Base-by-base conservation (phyloP, 2,888 invertebrate genomes). In the Thalpophila matura region DNA sequence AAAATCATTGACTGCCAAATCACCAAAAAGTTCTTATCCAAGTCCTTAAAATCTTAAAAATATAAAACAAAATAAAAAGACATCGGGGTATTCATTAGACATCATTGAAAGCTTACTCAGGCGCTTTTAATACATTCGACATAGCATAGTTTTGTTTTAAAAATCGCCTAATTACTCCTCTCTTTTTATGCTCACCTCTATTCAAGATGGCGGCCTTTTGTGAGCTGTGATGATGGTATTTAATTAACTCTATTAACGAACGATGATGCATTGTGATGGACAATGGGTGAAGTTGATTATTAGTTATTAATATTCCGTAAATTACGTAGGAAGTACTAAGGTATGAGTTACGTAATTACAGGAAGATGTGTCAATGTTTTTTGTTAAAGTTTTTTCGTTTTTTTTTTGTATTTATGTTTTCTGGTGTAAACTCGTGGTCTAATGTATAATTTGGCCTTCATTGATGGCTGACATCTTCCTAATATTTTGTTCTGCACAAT, bases 71-170 rank as follows among this genome's bases (percentile, higher is more conserved):
- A 75, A 50, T 35, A 79, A 84, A 83, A 87, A 84, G 88, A 88
- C 77, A 81, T 73, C 57, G 67, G 57, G 74, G 84, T 87, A 87
- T 93, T 94, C 94, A 93, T 94, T 93, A 93, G 91, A 78, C 86
- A 82, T 86, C 88, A 93, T 92, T 93, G 93, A 93, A 93, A 90
- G 93, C 92, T 89, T 87, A 87, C 82, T 85, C 84, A 77, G 80
- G 43, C 75, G 80, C 71, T 83, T 86, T 86, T 85, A 85, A 85
- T 84, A 82, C 81, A 76, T 80, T 81, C 78, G 83, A 84, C 84
- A 83, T 85, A 86, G 82, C 78, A 65, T 74, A 80, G 82, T 87
- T 86, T 87, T 88, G 86, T 91, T 89, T 89, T 89, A 74, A 79
- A 84, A 80, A 79, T 86, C 85, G 76, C 83, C 85, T 86, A 87